A percentile compares a stretch with the other conserved stretches of the same genome.
Conservation (phyloP, 2,113 vertebrate genomes). For the Cephalopholis sonnerati region DNA sequence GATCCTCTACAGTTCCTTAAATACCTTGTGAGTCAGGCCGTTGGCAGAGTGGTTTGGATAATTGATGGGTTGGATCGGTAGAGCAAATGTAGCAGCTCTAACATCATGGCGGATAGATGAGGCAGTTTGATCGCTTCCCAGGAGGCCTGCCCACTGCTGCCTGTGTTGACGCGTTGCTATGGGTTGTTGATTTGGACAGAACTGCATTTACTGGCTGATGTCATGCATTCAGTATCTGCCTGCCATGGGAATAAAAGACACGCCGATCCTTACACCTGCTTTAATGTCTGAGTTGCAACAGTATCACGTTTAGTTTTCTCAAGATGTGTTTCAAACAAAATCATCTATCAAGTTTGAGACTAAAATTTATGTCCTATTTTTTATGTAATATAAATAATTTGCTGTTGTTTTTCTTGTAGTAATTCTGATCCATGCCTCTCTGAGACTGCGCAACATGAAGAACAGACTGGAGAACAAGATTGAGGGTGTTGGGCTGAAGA, state of each 20-base stretch:
- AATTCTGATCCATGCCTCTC: slow-evolving; percentile 94
- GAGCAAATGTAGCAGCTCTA: slow-evolving; percentile 45
- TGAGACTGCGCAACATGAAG: slow-evolving; percentile 95
- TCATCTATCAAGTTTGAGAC: background rate
- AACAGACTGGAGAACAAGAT: slow-evolving; percentile 98
- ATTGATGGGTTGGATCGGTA: slow-evolving; percentile 48
- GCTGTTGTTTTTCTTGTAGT: slow-evolving; percentile 83
- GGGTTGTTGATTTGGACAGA: slow-evolving; percentile 62
- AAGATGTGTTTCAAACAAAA: background rate
- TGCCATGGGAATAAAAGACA: slow-evolving; percentile 61
- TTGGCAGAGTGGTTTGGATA: slow-evolving; percentile 38
- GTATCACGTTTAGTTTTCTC: slow-evolving; percentile 40
- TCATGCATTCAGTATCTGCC: slow-evolving; percentile 66
- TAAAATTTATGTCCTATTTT: background rate
- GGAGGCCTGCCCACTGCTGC: slow-evolving; percentile 43
- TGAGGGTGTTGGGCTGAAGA: slow-evolving; percentile 94
- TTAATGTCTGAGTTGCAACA: slow-evolving; percentile 4
- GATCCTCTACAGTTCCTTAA: slow-evolving; percentile 5
- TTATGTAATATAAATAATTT: too few relatives aligned
- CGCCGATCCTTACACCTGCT: slow-evolving; percentile 17
- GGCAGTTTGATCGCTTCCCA: slow-evolving; percentile 49
- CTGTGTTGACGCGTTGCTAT: slow-evolving; percentile 77
- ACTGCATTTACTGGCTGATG: slow-evolving; percentile 73
- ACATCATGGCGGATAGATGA: slow-evolving; percentile 33
- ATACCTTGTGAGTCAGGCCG: slow-evolving; percentile 14